Evolutionary conservation across 2,113 vertebrate species (phyloP).

Genomic region (Amphiprion percula): DNA sequence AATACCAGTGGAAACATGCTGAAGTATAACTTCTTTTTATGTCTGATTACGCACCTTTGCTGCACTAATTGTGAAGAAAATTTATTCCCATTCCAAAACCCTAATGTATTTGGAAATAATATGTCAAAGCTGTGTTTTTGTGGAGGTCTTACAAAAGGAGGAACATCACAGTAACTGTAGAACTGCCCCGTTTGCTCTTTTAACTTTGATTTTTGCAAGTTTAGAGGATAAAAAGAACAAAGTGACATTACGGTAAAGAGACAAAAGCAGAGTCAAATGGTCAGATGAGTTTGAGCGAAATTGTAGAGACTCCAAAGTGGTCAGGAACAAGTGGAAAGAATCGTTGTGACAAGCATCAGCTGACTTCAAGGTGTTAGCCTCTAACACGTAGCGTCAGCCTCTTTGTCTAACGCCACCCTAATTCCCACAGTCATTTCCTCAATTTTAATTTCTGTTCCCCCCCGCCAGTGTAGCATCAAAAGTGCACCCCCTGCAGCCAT

Average conservation of each 20-base stretch:
- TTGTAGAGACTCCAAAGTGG: constrained; percentile 51
- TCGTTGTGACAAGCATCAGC: constrained; percentile 77
- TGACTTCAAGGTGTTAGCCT: constrained; percentile 72
- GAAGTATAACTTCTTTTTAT: too few relatives aligned
- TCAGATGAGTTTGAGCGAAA: constrained; percentile 48
- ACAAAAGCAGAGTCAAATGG: constrained; percentile 30
- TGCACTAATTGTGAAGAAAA: too few relatives aligned
- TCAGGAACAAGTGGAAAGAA: constrained; percentile 68
- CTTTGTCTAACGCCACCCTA: constrained; percentile 78
- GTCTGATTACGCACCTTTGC: too few relatives aligned
- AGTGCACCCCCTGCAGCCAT: constrained; percentile 77
- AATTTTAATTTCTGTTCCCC: constrained; percentile 79
- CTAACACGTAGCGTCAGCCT: constrained; percentile 62
- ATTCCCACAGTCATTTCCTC: constrained; percentile 82
- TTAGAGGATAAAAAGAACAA: constrained; percentile 18
- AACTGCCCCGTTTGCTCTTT: background rate
- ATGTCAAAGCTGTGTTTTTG: background rate
- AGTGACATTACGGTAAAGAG: constrained; percentile 28
- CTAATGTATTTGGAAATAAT: background rate
- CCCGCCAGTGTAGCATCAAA: constrained; percentile 63
- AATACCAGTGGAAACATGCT: background rate
- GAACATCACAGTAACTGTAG: background rate
- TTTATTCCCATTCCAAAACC: too few relatives aligned
- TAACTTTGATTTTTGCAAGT: background rate
- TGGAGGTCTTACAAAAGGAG: background rate